Conservation (phyloP, 2,113 vertebrate species). For the Sula dactylatra region DNA sequence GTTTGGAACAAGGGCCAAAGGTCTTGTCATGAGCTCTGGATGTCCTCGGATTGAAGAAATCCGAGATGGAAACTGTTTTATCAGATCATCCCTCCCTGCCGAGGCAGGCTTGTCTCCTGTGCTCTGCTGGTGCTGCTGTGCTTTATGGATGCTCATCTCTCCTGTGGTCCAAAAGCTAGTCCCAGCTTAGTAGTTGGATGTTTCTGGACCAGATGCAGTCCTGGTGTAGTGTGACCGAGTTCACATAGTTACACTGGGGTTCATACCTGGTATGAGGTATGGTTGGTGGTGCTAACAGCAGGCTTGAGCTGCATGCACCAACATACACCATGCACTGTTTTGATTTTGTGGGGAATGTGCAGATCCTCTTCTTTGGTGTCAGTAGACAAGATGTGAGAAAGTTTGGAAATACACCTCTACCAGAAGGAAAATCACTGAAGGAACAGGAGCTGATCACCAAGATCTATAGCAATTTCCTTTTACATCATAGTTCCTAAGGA, state of each 20-base stretch:
- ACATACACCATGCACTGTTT: background rate
- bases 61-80: background rate
- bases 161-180: background rate
- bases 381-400: background rate
- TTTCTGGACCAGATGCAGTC: background rate
- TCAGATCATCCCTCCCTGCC: background rate
- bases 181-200: background rate
- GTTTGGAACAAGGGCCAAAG: background rate
- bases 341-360: accelerated
- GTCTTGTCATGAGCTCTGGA: background rate
- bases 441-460: background rate
- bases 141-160: background rate
- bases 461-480: background rate
- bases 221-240: background rate
- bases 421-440: background rate
- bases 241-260: accelerated
- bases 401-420: background rate
- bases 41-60: background rate
- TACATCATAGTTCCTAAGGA: background rate
- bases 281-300: background rate
- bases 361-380: background rate
- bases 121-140: background rate
- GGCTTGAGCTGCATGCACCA: background rate
- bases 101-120: background rate
- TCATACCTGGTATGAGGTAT: background rate